Conservation (phyloP, 37 sponge, comb jelly and placozoan species). For the Axinella damicornis region DNA sequence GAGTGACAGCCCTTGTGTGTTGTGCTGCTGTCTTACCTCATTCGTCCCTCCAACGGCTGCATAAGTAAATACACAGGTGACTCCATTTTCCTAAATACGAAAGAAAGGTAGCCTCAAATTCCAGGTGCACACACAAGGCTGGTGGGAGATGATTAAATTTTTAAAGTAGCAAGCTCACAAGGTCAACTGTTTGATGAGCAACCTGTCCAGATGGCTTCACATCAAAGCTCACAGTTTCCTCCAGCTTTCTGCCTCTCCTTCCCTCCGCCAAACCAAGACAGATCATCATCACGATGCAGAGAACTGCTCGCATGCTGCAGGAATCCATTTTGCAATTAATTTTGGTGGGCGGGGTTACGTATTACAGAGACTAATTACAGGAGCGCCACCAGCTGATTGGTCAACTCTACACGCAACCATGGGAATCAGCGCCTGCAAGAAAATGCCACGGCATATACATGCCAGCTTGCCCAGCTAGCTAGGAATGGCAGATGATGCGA, state of each 20-base stretch:
- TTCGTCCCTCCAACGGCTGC: constrained; percentile 83
- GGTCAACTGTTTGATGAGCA: constrained; percentile 35
- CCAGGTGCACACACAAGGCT: too few relatives aligned
- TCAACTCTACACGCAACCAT: too few relatives aligned
- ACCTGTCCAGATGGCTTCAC: constrained; percentile 72
- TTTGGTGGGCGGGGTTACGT: too few relatives aligned
- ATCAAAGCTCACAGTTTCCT: constrained; percentile 50
- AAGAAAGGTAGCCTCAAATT: not conserved
- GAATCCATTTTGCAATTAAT: too few relatives aligned
- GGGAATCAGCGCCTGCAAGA: too few relatives aligned
- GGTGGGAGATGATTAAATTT: not conserved
- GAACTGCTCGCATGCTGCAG: too few relatives aligned
- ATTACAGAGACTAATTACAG: too few relatives aligned
- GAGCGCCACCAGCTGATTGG: too few relatives aligned
- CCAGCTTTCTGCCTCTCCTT: constrained; percentile 21
- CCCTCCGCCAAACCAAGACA: not conserved
- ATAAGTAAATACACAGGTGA: constrained; percentile 76
- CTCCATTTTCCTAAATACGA: constrained; percentile 47
- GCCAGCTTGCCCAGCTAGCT: too few relatives aligned
- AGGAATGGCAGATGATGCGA: too few relatives aligned
- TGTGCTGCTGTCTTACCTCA: constrained; percentile 33
- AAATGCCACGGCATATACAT: too few relatives aligned
- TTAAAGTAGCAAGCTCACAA: constrained; percentile 41
- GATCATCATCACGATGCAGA: too few relatives aligned
- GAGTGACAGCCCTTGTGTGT: not conserved